Conservation (phyloP, 2,113 vertebrate species). For the Panthera tigris region DNA sequence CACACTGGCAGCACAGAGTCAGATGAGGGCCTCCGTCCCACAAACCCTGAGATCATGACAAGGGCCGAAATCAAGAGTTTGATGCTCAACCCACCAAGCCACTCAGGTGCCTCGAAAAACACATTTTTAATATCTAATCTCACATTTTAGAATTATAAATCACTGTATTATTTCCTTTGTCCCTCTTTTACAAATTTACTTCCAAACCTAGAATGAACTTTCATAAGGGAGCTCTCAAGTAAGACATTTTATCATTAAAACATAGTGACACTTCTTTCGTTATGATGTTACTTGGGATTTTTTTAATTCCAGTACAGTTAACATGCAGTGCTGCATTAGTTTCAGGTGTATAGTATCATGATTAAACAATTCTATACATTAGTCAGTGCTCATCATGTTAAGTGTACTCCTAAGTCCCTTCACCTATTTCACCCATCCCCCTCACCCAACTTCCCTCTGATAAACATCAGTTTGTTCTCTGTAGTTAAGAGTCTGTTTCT, state of each 20-base stretch:
- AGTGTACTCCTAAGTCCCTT: not conserved
- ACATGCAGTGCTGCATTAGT: not conserved
- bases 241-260: constrained; percentile 32
- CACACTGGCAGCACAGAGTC: no score
- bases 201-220: not conserved
- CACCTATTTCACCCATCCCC: not conserved
- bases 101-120: not conserved
- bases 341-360: not conserved
- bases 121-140: not conserved
- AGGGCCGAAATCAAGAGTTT: no score
- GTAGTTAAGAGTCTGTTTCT: not conserved
- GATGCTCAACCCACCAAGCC: no score
- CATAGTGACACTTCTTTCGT: not conserved
- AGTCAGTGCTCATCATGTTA: not conserved
- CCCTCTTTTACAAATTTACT: not conserved
- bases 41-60: no score
- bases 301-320: not conserved
- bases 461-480: not conserved
- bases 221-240: not conserved
- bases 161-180: not conserved
- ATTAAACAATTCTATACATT: not conserved
- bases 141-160: not conserved
- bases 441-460: not conserved
- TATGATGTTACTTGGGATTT: not conserved
- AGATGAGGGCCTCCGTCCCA: no score